Conservation (phyloP, 1,140 invertebrate species). For the Habropoda laboriosa region DNA sequence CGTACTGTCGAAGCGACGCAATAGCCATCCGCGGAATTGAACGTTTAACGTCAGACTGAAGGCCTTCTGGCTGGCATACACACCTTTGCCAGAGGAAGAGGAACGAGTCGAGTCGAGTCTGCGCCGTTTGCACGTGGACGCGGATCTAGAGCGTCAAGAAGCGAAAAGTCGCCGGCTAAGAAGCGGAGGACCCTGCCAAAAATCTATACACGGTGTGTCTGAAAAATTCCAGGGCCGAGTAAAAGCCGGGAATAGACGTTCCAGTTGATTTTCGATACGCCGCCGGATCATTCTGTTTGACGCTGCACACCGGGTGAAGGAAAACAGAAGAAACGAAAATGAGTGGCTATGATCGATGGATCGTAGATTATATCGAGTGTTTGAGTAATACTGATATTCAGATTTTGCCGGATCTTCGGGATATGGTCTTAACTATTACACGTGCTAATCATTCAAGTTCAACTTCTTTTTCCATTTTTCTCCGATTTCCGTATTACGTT, state of each 20-base stretch:
- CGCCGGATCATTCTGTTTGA: not conserved
- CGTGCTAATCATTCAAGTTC: too few species aligned
- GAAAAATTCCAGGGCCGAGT: constrained; percentile 31
- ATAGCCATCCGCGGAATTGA: constrained; percentile 73
- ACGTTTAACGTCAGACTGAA: constrained; percentile 78
- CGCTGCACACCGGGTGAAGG: not conserved
- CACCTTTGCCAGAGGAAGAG: constrained; percentile 67
- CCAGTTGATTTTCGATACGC: not conserved
- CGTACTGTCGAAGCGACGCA: constrained; percentile 56
- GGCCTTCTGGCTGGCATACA: constrained; percentile 62
- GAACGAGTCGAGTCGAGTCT: constrained; percentile 61
- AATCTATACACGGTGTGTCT: constrained; percentile 61
- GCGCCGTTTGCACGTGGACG: constrained; percentile 71
- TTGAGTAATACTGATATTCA: too few species aligned
- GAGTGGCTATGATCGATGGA: too few species aligned
- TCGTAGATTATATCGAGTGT: too few species aligned
- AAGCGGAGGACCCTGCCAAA: constrained; percentile 69
- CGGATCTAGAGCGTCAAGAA: constrained; percentile 45
- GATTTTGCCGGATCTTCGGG: too few species aligned
- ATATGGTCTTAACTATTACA: too few species aligned
- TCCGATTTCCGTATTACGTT: too few species aligned
- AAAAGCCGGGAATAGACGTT: constrained; percentile 40
- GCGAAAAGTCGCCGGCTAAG: constrained; percentile 44
- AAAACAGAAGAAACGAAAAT: too few species aligned
- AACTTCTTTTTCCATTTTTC: too few species aligned